Evolutionary conservation across 2,797 vertebrate genomes (phyloP), one percentile per base, ranked within the genome.

Genomic region (Alectoris magna): DNA sequence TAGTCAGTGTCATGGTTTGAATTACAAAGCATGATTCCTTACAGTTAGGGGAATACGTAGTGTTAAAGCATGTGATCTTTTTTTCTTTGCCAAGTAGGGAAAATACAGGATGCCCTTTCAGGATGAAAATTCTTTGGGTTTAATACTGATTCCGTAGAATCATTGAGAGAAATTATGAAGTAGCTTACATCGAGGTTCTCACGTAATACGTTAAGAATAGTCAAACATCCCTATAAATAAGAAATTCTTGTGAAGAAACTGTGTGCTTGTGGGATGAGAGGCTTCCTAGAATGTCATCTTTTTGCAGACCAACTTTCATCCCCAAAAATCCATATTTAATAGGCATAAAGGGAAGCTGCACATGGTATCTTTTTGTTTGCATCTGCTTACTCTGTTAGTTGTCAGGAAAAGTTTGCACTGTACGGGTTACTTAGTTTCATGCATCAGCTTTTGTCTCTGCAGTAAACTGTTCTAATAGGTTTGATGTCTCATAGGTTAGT

Each of bases 171-270:
- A 29, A 14, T 80, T 27, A 14, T 62, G 2, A 69, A 75, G 27
- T 29, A 77, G 34, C 31, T 23, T 5, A 0, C n/a, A 16, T 43
- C 2, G 8, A 3, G 4, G 15, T 70, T 19, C 14, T 43, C 23
- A 49, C 3, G 6, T 21, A 24, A 3, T 49, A 66, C 38, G 5
- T 43, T 75, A 49, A 49, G 41, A 60, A 13, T 66, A 43, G 55
- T 90, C 34, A n/a, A 4, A 34, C 24, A 38, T 75, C 11, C 51
- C 51, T 29, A 53, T 29, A 31, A 53, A 53, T 53, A 53, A 29
- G 51, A 53, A 31, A 53, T 31, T 68, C 29, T 39, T 71, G 26
- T 9, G 58, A 49, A 4, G 10, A 44, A 67, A 13, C 44, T 46
- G 1, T 38, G 31, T 78, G 43, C 15, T 26, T 69, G 1, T 14